These are phyloP conservation scores for Sinocyclocheilus rhinocerous DNA, from an alignment of 2,113 vertebrate genomes.

Conservation along the genomic window DNA sequence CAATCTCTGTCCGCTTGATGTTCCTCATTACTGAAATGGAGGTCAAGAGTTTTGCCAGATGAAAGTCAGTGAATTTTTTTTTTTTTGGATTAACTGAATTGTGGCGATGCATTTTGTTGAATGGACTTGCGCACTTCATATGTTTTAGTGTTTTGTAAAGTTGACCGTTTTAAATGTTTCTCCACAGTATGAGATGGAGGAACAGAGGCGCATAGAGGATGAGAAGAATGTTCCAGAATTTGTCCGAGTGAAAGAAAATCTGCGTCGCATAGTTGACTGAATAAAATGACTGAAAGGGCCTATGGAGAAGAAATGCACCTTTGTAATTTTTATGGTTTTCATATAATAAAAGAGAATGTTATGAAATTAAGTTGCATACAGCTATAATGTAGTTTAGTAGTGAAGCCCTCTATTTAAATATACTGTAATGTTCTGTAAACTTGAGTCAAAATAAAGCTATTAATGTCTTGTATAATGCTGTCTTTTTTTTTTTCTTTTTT, in stretches of 20 bases:
- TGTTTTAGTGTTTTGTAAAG: not conserved
- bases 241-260: conserved; percentile 77
- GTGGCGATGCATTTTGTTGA: not conserved
- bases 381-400: not conserved
- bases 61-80: no score
- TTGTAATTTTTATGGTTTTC: conserved; percentile 1
- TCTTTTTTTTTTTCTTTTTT: not conserved
- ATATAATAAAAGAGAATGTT: not conserved
- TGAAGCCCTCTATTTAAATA: not conserved
- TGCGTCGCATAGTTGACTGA: conserved; percentile 66
- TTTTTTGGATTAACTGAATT: not conserved
- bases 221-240: conserved; percentile 73
- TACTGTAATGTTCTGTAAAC: not conserved
- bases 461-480: not conserved
- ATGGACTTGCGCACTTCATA: not conserved
- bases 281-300: not conserved
- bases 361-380: not conserved
- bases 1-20: not conserved
- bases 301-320: not conserved
- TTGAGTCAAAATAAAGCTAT: conserved; percentile 23
- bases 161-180: not conserved
- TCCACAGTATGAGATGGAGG: conserved; percentile 74
- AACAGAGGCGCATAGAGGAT: conserved; percentile 63
- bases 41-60: not conserved
- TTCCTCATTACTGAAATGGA: not conserved